Evolutionary conservation across 2,797 vertebrate genomes (phyloP).

Genomic region (Heliangelus exortis): DNA sequence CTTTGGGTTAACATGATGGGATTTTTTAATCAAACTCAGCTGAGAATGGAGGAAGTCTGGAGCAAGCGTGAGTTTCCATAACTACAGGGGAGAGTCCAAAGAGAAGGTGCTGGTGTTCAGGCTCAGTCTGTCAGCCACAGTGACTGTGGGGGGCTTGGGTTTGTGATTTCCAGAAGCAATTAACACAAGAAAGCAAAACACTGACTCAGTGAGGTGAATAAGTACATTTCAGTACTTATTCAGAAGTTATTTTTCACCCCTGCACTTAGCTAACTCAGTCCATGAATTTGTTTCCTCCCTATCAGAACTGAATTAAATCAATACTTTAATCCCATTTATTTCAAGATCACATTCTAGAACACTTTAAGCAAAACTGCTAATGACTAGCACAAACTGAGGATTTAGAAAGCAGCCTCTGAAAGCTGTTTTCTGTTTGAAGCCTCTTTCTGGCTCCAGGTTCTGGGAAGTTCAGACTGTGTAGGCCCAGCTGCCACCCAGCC

Average conservation of each 20-base stretch:
- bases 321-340: neutral
- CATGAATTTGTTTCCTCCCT: neutral
- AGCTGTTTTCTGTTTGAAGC: neutral
- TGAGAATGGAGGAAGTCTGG: neutral
- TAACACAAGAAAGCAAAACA: neutral
- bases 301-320: neutral
- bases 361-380: neutral
- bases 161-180: neutral
- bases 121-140: neutral
- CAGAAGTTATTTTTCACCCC: neutral
- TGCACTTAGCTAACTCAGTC: neutral
- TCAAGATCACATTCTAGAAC: neutral
- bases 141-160: neutral
- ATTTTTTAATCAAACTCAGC: neutral
- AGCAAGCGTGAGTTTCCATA: neutral
- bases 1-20: rapidly evolving
- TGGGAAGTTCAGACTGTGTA: neutral
- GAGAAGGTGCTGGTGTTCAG: neutral
- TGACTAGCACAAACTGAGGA: neutral
- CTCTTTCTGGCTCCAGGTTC: neutral
- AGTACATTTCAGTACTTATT: neutral
- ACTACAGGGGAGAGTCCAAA: neutral
- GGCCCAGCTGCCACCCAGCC: neutral
- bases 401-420: neutral
- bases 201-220: neutral